These are phyloP conservation scores for Apodemus agrarius DNA, from an alignment of 2,797 vertebrate species.

Conservation along the genomic window DNA sequence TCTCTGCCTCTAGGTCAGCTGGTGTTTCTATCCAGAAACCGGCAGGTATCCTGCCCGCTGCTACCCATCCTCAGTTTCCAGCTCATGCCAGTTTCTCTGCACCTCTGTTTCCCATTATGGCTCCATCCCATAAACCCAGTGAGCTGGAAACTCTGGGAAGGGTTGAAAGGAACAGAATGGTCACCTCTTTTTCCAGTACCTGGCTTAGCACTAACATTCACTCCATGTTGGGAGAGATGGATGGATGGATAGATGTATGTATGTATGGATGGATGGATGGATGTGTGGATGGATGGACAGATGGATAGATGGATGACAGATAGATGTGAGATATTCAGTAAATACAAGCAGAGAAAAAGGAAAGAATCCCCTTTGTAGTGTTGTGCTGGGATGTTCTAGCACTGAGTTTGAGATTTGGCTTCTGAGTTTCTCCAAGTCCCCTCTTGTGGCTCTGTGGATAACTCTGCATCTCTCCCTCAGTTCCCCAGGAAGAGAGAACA, in stretches of 20 bases:
- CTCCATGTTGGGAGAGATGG: not conserved
- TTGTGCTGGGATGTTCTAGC: not conserved
- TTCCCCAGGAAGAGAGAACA: not conserved
- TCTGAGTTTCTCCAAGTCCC: not conserved
- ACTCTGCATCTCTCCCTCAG: not conserved
- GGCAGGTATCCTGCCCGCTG: not conserved
- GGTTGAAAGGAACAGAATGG: rapidly evolving
- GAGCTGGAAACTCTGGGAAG: not conserved
- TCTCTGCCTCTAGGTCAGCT: not conserved
- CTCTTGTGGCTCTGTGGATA: not conserved
- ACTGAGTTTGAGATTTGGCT: not conserved
- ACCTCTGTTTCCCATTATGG: not conserved
- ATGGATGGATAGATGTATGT: not conserved
- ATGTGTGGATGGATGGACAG: not conserved
- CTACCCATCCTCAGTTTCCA: not conserved
- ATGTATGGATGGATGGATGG: not conserved
- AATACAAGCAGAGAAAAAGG: not conserved
- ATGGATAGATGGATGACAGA: not conserved
- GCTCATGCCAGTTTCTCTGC: rapidly evolving
- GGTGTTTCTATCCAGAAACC: not conserved
- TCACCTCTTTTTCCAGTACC: not conserved
- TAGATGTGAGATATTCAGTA: not conserved
- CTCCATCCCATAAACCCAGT: not conserved
- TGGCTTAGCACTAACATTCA: rapidly evolving
- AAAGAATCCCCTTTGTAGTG: not conserved